Conservation (phyloP, 2,113 vertebrate genomes). For the Aegithalos caudatus region DNA sequence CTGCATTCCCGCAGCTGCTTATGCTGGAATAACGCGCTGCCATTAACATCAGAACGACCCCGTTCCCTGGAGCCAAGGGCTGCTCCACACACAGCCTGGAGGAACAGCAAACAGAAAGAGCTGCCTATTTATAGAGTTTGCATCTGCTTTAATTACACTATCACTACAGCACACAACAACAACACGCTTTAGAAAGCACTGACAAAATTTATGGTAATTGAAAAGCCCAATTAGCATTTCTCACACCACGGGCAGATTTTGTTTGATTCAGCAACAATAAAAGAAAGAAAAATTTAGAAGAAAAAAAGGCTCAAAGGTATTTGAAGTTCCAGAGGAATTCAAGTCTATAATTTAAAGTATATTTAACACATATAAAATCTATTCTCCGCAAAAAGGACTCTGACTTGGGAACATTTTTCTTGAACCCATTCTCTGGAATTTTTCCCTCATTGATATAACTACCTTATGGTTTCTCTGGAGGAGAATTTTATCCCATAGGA, state of each 20-base stretch:
- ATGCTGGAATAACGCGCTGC: accelerated
- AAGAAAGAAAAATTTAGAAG: not conserved
- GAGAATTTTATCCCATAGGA: not conserved
- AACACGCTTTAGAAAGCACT: not conserved
- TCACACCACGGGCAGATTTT: not conserved
- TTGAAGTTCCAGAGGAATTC: not conserved
- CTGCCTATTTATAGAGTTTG: not conserved
- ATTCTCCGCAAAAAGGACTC: not conserved
- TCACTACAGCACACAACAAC: not conserved
- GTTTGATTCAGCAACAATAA: not conserved
- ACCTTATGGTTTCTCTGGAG: not conserved
- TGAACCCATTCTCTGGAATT: not conserved
- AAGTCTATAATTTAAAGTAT: not conserved
- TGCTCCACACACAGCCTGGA: not conserved
- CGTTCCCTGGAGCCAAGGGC: not conserved
- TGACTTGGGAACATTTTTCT: not conserved
- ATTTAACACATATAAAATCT: constrained; percentile 17
- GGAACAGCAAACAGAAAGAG: not conserved
- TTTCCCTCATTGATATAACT: not conserved
- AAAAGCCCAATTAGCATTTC: constrained; percentile 13
- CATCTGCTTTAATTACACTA: not conserved
- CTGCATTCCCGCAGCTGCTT: not conserved
- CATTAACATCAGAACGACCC: not conserved
- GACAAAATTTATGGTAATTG: not conserved
- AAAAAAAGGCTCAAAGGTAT: not conserved